These are phyloP conservation scores for Coleophora deauratella DNA, from an alignment of 2,888 invertebrate species.

Conservation along the genomic window DNA sequence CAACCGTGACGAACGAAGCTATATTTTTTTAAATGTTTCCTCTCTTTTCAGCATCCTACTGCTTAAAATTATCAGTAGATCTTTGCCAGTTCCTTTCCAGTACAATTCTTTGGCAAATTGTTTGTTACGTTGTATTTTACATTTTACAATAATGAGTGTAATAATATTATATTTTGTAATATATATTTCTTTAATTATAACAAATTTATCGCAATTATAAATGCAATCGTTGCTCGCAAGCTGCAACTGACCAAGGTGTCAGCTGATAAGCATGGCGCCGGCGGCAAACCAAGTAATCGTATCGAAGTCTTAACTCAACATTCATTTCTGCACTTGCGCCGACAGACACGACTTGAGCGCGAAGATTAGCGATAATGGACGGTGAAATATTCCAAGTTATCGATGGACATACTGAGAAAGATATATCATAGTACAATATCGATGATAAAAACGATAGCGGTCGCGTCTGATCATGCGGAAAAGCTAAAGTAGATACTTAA, in stretches of 20 bases:
- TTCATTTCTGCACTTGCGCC: conserved; percentile 44
- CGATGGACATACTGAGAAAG: conserved; percentile 23
- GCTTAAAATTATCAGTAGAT: no score
- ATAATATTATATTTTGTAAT: no score
- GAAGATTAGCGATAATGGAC: conserved; percentile 44
- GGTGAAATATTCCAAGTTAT: conserved; percentile 36
- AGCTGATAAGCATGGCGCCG: conserved; percentile 27
- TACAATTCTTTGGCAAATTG: no score
- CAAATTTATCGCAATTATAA: conserved; percentile 3
- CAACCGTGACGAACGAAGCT: no score
- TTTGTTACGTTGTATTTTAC: no score
- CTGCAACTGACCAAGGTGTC: conserved; percentile 26
- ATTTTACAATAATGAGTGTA: no score
- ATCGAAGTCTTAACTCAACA: conserved; percentile 36
- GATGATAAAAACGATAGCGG: conserved; percentile 17
- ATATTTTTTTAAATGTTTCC: no score
- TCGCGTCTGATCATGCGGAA: conserved; percentile 6
- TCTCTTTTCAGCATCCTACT: no score
- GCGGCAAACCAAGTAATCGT: conserved; percentile 35
- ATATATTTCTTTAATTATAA: conserved; percentile 1
- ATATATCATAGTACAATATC: conserved; percentile 20
- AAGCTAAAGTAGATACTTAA: conserved; percentile 4
- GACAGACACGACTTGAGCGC: conserved; percentile 29
- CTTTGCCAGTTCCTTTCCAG: no score
- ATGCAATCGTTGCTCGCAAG: not conserved